These are phyloP conservation scores for Flexamia atlantica DNA, from an alignment of 2,888 invertebrate genomes.

Conservation along the genomic window DNA sequence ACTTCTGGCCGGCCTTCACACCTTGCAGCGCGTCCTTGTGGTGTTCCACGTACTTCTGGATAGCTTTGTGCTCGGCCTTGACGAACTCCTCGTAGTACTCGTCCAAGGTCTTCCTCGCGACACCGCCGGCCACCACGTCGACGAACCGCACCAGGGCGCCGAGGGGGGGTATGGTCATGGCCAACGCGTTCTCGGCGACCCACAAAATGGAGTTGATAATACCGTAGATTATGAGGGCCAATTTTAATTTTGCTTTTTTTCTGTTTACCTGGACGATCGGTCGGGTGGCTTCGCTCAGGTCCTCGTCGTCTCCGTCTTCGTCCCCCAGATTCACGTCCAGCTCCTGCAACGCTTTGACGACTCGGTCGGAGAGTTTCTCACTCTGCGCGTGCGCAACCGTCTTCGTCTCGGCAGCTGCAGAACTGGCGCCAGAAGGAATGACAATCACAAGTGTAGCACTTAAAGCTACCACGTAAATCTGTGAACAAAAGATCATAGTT, in stretches of 20 bases:
- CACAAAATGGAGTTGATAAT: neutral
- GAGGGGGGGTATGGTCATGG: neutral
- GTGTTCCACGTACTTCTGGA: neutral
- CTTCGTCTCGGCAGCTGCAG: too few relatives aligned
- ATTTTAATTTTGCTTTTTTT: neutral
- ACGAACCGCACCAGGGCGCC: neutral
- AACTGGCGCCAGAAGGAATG: too few relatives aligned
- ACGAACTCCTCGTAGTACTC: neutral
- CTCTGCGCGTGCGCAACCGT: too few relatives aligned
- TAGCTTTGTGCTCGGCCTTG: neutral
- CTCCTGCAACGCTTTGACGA: too few relatives aligned
- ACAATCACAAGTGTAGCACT: too few relatives aligned
- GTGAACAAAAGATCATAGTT: too few relatives aligned
- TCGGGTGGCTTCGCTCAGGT: neutral
- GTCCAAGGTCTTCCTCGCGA: neutral
- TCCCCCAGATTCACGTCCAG: too few relatives aligned
- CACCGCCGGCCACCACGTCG: neutral
- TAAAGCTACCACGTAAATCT: too few relatives aligned
- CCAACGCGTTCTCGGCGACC: neutral
- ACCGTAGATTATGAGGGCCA: neutral
- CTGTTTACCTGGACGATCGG: neutral
- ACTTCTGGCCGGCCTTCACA: neutral
- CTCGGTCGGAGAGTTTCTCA: too few relatives aligned
- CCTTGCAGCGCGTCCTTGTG: neutral
- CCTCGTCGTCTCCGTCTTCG: too few relatives aligned